These are phyloP conservation scores for Rhinoderma darwinii DNA, from an alignment of 2,113 vertebrate genomes.

Conservation along the genomic window DNA sequence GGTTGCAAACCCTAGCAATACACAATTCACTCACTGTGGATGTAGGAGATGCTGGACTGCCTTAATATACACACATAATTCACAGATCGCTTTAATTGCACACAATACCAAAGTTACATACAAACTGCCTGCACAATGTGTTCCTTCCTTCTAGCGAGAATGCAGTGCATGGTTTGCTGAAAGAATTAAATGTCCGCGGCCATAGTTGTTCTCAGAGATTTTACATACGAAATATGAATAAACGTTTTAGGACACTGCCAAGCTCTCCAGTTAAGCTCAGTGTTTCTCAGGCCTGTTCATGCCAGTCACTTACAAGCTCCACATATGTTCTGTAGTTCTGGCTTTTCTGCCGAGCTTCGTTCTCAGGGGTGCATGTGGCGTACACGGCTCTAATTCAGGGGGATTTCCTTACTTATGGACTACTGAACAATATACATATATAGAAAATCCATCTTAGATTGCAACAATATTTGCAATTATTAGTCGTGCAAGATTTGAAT, in stretches of 20 bases:
- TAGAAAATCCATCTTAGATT: neutral
- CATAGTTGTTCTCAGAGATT: neutral
- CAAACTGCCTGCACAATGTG: slow-evolving; percentile 64
- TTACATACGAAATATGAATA: neutral
- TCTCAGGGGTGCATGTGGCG: no score
- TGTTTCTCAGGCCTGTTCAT: neutral
- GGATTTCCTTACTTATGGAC: neutral
- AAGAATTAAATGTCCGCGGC: slow-evolving; percentile 68
- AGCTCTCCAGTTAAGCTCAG: neutral
- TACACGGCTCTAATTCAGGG: neutral
- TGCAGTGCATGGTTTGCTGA: slow-evolving; percentile 72
- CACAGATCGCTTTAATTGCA: slow-evolving; percentile 72
- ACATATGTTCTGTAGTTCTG: neutral
- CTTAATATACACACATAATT: slow-evolving; percentile 69
- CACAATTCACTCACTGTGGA: slow-evolving; percentile 72
- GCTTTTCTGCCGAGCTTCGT: neutral
- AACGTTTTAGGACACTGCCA: neutral
- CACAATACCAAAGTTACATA: slow-evolving; percentile 71
- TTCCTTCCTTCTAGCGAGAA: slow-evolving; percentile 71
- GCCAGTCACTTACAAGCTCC: neutral
- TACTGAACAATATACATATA: neutral
- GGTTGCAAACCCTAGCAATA: slow-evolving; percentile 54
- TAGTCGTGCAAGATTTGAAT: neutral
- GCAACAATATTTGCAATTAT: neutral
- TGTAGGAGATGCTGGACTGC: slow-evolving; percentile 67